phyloP scores from a whole-genome alignment of 2,888 invertebrate genomes.

The Heliconius hortense region DNA sequence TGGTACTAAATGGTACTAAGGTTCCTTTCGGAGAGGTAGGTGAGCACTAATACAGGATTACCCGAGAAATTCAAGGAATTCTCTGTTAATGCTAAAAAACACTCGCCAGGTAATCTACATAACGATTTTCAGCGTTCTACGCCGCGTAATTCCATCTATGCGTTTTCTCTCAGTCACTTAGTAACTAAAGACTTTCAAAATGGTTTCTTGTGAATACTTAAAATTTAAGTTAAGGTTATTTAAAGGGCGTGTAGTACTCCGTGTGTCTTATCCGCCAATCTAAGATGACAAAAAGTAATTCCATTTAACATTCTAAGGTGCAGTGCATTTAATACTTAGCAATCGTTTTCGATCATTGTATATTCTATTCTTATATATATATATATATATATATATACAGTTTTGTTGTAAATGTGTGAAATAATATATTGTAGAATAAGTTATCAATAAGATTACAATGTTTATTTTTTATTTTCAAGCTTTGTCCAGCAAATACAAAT shows the following conservation, averaged over 20 bases:
- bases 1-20: no score
- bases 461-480: no score
- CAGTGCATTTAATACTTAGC: background rate
- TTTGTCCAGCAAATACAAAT: no score
- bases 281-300: constrained; percentile 28
- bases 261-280: constrained; percentile 38
- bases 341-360: background rate
- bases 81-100: no score
- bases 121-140: background rate
- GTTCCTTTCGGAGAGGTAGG: no score
- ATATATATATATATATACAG: background rate
- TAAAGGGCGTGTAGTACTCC: background rate
- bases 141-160: background rate
- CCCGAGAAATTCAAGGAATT: no score
- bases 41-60: no score
- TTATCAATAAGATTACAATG: no score
- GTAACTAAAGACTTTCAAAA: background rate
- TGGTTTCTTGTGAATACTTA: background rate
- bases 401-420: no score
- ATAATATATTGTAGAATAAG: no score
- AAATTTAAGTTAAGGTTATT: background rate
- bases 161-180: background rate
- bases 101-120: no score
- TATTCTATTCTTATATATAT: constrained; percentile 5
- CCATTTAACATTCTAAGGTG: constrained; percentile 17